phyloP scores from a whole-genome alignment of 2,113 vertebrate species.

The Sylvia atricapilla region DNA sequence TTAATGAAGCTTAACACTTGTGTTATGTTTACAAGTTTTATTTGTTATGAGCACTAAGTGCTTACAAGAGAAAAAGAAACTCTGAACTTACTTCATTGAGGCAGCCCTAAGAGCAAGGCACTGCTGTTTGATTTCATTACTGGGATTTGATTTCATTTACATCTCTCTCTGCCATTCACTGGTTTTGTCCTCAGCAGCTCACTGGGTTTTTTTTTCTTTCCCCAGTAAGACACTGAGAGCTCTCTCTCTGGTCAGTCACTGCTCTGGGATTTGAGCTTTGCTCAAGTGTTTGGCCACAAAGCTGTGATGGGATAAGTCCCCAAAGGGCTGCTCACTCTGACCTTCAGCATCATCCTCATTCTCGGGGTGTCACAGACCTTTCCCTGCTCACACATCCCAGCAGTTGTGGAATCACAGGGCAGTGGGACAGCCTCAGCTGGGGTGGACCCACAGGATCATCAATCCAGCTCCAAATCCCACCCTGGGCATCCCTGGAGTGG shows the following conservation, averaged over 20 bases:
- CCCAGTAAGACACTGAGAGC: neutral
- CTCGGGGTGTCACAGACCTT: rapidly evolving
- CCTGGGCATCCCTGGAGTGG: neutral
- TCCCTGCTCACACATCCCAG: neutral
- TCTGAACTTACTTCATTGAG: neutral
- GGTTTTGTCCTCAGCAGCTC: neutral
- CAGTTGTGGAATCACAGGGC: neutral
- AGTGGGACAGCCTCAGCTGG: neutral
- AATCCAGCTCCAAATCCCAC: rapidly evolving
- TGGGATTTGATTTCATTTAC: neutral
- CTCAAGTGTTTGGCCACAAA: neutral
- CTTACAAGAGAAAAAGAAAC: constrained; percentile 10
- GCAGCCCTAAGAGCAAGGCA: neutral
- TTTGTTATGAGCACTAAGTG: constrained; percentile 52
- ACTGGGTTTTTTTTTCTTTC: neutral
- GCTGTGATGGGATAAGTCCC: rapidly evolving
- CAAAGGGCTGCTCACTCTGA: neutral
- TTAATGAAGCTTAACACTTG: constrained; percentile 58
- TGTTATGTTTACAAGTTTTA: constrained; percentile 60
- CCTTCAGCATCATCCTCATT: neutral
- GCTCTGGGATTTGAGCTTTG: neutral
- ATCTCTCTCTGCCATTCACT: neutral
- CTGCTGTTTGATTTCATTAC: neutral
- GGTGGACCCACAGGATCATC: neutral
- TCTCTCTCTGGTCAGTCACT: neutral